A percentile compares a stretch with the other conserved stretches of the same genome.
Evolutionary conservation across 2,113 vertebrate species (phyloP).

Genomic region (Sula dactylatra): DNA sequence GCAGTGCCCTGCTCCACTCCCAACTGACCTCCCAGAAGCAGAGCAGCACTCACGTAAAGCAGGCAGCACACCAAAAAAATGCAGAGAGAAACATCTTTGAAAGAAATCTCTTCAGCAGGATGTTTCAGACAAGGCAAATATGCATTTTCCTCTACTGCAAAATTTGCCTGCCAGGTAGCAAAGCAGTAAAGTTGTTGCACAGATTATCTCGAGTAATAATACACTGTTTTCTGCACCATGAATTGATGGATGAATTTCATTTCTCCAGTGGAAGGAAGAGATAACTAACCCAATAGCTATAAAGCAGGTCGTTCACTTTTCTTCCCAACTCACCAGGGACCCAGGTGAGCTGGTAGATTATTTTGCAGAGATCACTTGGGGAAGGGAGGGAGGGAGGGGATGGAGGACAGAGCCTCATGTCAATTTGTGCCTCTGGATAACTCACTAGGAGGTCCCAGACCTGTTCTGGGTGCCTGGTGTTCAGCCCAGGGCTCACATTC

Average conservation of each 20-base stretch:
- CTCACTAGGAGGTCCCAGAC: background rate
- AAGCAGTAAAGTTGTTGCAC: background rate
- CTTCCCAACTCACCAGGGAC: background rate
- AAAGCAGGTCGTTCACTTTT: background rate
- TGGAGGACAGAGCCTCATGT: background rate
- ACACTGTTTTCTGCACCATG: background rate
- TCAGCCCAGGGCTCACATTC: background rate
- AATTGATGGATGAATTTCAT: background rate
- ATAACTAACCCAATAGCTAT: background rate
- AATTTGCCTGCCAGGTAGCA: background rate
- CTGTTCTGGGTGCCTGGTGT: background rate
- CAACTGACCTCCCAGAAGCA: background rate
- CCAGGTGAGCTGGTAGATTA: background rate
- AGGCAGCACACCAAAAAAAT: background rate
- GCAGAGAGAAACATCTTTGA: background rate
- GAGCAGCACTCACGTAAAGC: background rate
- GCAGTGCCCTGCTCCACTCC: background rate
- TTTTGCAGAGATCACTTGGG: background rate
- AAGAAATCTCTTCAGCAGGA: background rate
- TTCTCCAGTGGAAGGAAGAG: background rate
- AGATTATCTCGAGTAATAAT: background rate
- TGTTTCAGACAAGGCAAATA: background rate
- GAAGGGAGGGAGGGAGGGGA: background rate
- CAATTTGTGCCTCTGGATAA: background rate
- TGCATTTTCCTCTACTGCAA: background rate